Percentiles rank a stretch among this genome's conserved stretches.
phyloP scores from a whole-genome alignment of 2,888 invertebrate genomes.

The Ditylenchus weischeri region DNA sequence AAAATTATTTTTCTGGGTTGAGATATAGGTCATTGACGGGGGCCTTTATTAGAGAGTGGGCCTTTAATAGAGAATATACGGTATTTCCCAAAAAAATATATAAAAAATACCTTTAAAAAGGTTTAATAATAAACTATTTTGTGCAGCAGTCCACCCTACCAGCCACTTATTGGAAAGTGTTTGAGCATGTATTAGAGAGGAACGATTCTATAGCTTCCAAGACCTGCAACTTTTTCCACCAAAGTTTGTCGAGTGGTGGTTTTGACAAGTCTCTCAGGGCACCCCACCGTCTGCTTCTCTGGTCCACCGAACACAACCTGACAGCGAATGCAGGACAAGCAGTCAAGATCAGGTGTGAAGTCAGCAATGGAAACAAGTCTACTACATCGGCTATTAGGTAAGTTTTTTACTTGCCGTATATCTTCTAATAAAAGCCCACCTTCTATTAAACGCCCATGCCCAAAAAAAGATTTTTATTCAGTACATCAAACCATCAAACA shows the following conservation, averaged over 20 bases:
- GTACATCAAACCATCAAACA: too few species aligned
- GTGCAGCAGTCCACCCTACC: background rate
- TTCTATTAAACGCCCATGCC: too few species aligned
- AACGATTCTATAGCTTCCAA: conserved; percentile 11
- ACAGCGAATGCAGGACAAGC: background rate
- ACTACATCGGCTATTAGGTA: conserved; percentile 6
- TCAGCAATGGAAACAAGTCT: conserved; percentile 7
- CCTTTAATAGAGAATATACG: too few species aligned
- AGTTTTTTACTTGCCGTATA: too few species aligned
- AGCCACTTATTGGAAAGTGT: conserved; percentile 11
- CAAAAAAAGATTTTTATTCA: too few species aligned
- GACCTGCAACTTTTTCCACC: conserved; percentile 12
- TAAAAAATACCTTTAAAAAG: too few species aligned
- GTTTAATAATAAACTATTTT: too few species aligned
- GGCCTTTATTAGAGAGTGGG: too few species aligned
- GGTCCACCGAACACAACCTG: conserved; percentile 18
- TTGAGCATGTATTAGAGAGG: conserved; percentile 5
- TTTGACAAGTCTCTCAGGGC: conserved; percentile 19
- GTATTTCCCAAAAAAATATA: too few species aligned
- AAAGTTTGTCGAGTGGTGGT: conserved; percentile 16
- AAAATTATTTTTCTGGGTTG: too few species aligned
- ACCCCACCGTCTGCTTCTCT: conserved; percentile 21
- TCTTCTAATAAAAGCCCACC: too few species aligned
- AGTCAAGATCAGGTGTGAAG: conserved; percentile 1
- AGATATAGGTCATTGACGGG: too few species aligned